A percentile compares a stretch with the other conserved stretches of the same genome.
Conservation (phyloP, 2,888 invertebrate species). For the Ypsolopha scabrella region DNA sequence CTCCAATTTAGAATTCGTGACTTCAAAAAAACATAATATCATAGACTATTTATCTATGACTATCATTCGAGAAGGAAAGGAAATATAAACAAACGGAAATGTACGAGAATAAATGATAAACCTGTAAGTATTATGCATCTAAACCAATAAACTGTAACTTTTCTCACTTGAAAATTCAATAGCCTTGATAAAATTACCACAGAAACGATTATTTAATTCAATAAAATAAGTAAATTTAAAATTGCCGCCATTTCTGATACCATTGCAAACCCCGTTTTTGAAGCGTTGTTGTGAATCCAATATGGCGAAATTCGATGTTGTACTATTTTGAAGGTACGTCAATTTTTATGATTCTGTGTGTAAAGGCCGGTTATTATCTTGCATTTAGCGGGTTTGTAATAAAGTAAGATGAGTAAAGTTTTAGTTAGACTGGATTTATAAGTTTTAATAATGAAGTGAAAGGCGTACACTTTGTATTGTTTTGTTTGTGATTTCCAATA, state of each 20-base stretch:
- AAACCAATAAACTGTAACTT: too few species aligned
- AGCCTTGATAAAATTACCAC: too few species aligned
- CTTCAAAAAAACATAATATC: too few species aligned
- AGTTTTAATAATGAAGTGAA: conserved; percentile 33
- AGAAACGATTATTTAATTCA: conserved; percentile 2
- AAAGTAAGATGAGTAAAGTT: conserved; percentile 20
- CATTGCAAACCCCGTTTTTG: conserved; percentile 26
- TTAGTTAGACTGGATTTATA: conserved; percentile 23
- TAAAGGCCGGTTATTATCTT: conserved; percentile 56
- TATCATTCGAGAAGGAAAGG: too few species aligned
- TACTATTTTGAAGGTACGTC: conserved; percentile 71
- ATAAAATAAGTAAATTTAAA: conserved; percentile 23
- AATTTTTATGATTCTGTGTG: conserved; percentile 68
- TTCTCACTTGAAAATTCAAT: too few species aligned
- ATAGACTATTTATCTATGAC: too few species aligned
- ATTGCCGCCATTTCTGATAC: conserved; percentile 31
- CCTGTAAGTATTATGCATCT: too few species aligned
- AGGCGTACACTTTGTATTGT: conserved; percentile 60
- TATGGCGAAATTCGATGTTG: conserved; percentile 75
- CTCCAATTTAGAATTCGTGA: too few species aligned
- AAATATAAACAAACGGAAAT: too few species aligned
- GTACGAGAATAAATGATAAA: too few species aligned
- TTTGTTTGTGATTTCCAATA: conserved; percentile 67
- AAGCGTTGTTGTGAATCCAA: conserved; percentile 80
- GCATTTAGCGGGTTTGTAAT: conserved; percentile 31